phyloP scores from a whole-genome alignment of 2,113 vertebrate species.

The Gnathonemus echidnorhynchus region DNA sequence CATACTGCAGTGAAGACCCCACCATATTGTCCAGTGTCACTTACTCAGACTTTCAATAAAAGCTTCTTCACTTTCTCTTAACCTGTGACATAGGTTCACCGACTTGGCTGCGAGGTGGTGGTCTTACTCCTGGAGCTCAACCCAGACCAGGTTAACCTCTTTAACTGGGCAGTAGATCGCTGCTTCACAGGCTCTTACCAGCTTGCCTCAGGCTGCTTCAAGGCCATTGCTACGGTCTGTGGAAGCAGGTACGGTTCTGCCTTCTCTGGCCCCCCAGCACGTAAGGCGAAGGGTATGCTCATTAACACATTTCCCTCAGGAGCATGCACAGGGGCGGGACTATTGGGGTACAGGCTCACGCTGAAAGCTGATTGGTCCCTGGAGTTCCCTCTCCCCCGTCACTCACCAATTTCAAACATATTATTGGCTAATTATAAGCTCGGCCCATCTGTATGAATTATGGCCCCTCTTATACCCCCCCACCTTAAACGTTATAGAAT shows the following conservation, averaged over 20 bases:
- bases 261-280: not conserved
- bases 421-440: not conserved
- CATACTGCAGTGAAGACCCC: not conserved
- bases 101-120: slow-evolving; percentile 92
- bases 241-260: slow-evolving; percentile 76
- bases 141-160: slow-evolving; percentile 93
- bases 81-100: slow-evolving; percentile 74
- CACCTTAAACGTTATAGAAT: not conserved
- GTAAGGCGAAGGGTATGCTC: not conserved
- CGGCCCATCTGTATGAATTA: not conserved
- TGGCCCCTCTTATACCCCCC: too few relatives aligned
- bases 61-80: not conserved
- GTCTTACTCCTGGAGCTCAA: slow-evolving; percentile 91
- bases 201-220: slow-evolving; percentile 94
- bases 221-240: slow-evolving; percentile 94
- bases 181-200: slow-evolving; percentile 97
- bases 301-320: not conserved
- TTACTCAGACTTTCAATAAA: not conserved
- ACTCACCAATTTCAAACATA: not conserved
- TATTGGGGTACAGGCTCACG: not conserved
- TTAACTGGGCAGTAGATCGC: slow-evolving; percentile 96
- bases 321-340: not conserved
- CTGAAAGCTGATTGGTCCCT: not conserved
- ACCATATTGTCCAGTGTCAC: not conserved
- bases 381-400: not conserved